Evolutionary conservation across 2,888 invertebrate species (phyloP), one percentile per base, ranked within the genome.

Genomic region (Perizoma affinitatum): DNA sequence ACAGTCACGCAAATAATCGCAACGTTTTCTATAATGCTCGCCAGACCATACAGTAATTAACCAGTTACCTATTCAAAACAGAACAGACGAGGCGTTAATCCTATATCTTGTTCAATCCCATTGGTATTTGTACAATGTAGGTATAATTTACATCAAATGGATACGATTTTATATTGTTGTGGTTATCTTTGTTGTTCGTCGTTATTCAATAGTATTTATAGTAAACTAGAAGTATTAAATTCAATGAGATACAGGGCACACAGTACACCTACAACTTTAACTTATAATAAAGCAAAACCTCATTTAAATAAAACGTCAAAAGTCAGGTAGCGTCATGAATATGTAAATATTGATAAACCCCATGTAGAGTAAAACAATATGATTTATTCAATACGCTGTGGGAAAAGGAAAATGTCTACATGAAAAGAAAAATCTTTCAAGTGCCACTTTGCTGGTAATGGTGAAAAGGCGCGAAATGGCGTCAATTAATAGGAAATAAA

Each of bases 1-100:
- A 64, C 63, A 56, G 82, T 82, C 86, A 87, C 84, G 85, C 84
- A 74, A 84, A 61, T 68, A 69, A 69, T 70, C 68, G 61, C 61
- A 64, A 71, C 66, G 64, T 66, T 71, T 69, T 68, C 67, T 72
- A 6, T 6, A 69, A 62, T 22, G 22, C 22, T 70, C 62, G 67
- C 65, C 6, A 6, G 7, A 6, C 1, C 38, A 38, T 38, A 38
- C 7, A 38, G 6, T 38, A 38, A 6, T 22, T 1, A 22, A 22
- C 22, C 22, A 22, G 22, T 22, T 22, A 22, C 22, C 22, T 22
- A 22, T 3, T 22, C 22, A 22, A 22, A 22, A n/a, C n/a, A n/a
- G 22, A 22, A 22, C 3, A 22, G 22, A 22, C 22, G 22, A 22
- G 22, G 22, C 22, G 3, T 22, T 22, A 22, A 22, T 22, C 22